These are phyloP conservation scores for Globodera rostochiensis DNA, from an alignment of 1,140 invertebrate species.

Conservation along the genomic window DNA sequence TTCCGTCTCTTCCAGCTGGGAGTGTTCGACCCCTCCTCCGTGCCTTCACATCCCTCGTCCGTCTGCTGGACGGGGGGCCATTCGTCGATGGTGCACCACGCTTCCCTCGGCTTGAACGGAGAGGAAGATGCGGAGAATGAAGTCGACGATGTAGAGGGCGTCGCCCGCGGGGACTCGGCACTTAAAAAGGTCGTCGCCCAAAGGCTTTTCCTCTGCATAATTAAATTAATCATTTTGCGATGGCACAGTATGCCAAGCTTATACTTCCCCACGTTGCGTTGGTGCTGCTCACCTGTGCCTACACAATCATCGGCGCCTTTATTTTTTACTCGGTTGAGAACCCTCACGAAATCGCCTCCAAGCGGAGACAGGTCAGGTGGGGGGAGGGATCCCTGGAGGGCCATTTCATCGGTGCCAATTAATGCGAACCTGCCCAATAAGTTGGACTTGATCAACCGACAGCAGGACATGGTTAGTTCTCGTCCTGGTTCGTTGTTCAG, in stretches of 20 bases:
- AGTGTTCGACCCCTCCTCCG: conserved; percentile 4
- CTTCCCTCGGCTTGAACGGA: not conserved
- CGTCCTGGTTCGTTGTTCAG: no score
- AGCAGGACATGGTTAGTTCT: conserved; percentile 38
- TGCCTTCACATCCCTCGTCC: not conserved
- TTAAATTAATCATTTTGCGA: conserved; percentile 4
- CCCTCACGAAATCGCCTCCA: conserved; percentile 58
- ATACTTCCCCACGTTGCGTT: conserved; percentile 64
- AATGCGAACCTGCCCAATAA: conserved; percentile 4
- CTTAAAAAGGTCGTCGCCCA: not conserved
- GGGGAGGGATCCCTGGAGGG: not conserved
- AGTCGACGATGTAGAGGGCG: not conserved
- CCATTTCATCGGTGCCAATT: not conserved
- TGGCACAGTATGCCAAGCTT: conserved; percentile 60
- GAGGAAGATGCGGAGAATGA: not conserved
- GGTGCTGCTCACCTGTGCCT: conserved; percentile 61
- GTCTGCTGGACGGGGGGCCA: not conserved
- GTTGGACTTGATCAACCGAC: conserved; percentile 54
- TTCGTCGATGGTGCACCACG: not conserved
- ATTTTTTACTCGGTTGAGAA: conserved; percentile 62
- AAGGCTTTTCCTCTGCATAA: not conserved
- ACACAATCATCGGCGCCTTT: conserved; percentile 60
- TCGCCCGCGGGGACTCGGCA: not conserved
- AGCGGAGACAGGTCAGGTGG: conserved; percentile 52
- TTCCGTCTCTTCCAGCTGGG: not conserved